These are phyloP conservation scores for Chlorodrepanis virens DNA, from an alignment of 2,113 vertebrate genomes.

Conservation along the genomic window DNA sequence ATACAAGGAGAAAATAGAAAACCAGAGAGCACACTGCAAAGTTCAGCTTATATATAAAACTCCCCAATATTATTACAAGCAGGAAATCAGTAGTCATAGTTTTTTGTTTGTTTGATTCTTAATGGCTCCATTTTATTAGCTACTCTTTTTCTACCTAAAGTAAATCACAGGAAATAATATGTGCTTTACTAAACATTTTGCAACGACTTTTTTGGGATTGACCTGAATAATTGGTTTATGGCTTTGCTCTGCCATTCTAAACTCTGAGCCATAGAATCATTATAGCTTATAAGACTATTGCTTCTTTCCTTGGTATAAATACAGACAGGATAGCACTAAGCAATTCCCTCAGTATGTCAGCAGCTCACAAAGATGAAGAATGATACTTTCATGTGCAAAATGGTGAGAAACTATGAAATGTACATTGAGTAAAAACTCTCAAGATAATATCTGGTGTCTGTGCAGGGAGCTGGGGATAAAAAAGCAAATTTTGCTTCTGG, in stretches of 20 bases:
- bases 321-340: not conserved
- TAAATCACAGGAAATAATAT: not conserved
- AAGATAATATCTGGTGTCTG: not conserved
- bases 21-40: not conserved
- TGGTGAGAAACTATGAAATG: not conserved
- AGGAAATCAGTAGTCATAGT: not conserved
- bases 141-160: not conserved
- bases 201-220: not conserved
- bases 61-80: fast-evolving
- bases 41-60: not conserved
- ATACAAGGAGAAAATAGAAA: not conserved
- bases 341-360: not conserved
- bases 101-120: too few relatives aligned
- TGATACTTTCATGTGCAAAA: not conserved
- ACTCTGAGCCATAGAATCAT: not conserved
- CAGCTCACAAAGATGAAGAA: not conserved
- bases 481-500: not conserved
- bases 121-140: not conserved
- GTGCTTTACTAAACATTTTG: not conserved
- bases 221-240: not conserved
- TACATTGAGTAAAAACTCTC: not conserved
- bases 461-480: not conserved
- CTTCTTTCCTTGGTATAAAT: not conserved
- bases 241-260: not conserved
- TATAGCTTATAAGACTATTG: not conserved